Evolutionary conservation across 2,888 invertebrate genomes (phyloP).

Genomic region (Eilema caniola): DNA sequence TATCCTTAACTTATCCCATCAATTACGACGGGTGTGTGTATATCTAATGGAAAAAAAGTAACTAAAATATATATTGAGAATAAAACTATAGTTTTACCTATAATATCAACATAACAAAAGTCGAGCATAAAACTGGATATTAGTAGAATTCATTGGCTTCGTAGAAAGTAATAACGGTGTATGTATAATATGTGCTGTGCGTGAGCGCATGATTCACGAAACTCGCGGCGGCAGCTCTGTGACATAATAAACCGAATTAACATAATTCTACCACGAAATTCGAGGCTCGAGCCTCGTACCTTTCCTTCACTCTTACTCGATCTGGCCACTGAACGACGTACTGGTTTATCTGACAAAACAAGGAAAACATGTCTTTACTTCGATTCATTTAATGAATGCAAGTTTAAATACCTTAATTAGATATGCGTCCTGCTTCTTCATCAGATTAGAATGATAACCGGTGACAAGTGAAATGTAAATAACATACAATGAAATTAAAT

Average conservation of each 20-base stretch:
- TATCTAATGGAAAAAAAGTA: not conserved
- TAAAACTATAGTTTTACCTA: constrained; percentile 11
- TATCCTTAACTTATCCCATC: not conserved
- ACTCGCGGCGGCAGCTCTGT: constrained; percentile 64
- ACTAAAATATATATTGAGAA: not conserved
- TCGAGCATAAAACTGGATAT: constrained; percentile 44
- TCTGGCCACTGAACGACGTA: constrained; percentile 56
- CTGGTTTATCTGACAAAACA: constrained; percentile 51
- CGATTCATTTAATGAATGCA: constrained; percentile 39
- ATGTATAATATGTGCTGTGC: constrained; percentile 64
- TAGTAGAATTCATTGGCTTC: constrained; percentile 63
- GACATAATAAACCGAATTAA: constrained; percentile 85
- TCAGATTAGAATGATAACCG: not conserved
- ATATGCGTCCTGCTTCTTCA: constrained; percentile 13
- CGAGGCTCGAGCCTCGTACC: constrained; percentile 57
- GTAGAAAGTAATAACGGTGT: constrained; percentile 85
- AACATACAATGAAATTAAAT: not conserved
- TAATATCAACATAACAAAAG: constrained; percentile 30
- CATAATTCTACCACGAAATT: constrained; percentile 73
- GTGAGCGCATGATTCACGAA: constrained; percentile 80
- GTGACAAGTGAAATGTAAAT: not conserved
- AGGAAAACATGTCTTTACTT: constrained; percentile 44
- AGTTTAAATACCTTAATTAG: constrained; percentile 26
- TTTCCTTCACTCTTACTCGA: constrained; percentile 76
- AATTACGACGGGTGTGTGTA: not conserved